Percentiles rank a stretch among this genome's conserved stretches.
phyloP scores from a whole-genome alignment of 2,888 invertebrate species.

The Pheosia tremula region DNA sequence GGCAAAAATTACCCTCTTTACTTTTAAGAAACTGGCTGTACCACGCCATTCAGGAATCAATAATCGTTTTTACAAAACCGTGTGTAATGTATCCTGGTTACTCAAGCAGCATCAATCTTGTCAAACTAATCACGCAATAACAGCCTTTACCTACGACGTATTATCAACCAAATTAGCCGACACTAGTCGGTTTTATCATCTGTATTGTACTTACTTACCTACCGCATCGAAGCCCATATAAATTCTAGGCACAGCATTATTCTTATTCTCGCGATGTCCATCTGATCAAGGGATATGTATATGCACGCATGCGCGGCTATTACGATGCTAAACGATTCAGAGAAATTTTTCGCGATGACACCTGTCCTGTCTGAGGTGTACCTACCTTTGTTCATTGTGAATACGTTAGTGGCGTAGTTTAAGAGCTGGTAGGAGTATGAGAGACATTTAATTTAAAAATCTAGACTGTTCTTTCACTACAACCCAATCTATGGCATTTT shows the following conservation, averaged over 20 bases:
- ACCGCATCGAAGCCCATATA: slow-evolving; percentile 53
- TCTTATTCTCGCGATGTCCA: slow-evolving; percentile 40
- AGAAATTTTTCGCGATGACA: slow-evolving; percentile 59
- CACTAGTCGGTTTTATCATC: background rate
- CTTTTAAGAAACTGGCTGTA: too few species aligned
- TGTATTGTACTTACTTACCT: slow-evolving; percentile 31
- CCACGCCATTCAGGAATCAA: background rate
- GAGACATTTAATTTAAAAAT: background rate
- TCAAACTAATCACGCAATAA: background rate
- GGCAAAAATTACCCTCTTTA: too few species aligned
- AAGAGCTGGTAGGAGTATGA: background rate
- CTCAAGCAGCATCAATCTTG: background rate
- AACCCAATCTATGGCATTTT: too few species aligned
- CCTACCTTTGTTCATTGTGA: background rate
- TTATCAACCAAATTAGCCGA: background rate
- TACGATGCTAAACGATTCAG: slow-evolving; percentile 70
- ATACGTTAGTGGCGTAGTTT: slow-evolving; percentile 7
- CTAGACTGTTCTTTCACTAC: too few species aligned
- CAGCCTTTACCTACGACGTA: background rate
- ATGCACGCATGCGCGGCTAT: slow-evolving; percentile 54
- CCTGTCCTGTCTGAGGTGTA: slow-evolving; percentile 22
- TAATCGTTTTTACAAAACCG: background rate
- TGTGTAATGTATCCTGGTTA: background rate
- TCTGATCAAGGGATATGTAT: slow-evolving; percentile 55
- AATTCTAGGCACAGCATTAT: slow-evolving; percentile 57